These are phyloP conservation scores for Megamerina dolium DNA, from an alignment of 2,888 invertebrate species.

Conservation along the genomic window DNA sequence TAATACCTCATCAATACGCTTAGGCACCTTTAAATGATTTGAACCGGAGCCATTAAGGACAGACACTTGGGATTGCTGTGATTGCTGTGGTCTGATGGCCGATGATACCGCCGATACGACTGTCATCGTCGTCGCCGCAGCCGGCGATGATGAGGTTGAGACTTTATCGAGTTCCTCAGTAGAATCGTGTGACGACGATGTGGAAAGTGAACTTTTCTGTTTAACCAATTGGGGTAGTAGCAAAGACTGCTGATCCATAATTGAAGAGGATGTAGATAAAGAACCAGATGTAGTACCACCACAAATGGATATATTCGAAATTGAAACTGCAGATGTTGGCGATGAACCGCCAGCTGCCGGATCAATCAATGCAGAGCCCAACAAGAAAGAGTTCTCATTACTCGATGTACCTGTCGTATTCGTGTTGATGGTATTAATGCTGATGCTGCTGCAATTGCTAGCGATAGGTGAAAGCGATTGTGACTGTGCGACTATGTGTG, in stretches of 20 bases:
- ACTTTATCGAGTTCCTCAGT: conserved; percentile 23
- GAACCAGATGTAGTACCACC: background rate
- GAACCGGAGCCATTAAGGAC: background rate
- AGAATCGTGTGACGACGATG: conserved; percentile 28
- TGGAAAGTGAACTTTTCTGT: conserved; percentile 32
- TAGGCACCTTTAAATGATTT: conserved; percentile 13
- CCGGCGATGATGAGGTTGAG: background rate
- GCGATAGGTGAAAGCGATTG: too few relatives aligned
- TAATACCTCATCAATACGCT: conserved; percentile 41
- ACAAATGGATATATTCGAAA: background rate
- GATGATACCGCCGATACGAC: background rate
- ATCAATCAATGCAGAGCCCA: conserved; percentile 1
- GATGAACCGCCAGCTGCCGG: background rate
- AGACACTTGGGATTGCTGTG: background rate
- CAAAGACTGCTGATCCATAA: conserved; percentile 14
- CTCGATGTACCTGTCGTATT: conserved; percentile 16
- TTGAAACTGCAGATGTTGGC: background rate
- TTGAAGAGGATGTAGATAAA: conserved; percentile 5
- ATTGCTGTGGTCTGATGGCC: background rate
- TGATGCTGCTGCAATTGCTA: too few relatives aligned
- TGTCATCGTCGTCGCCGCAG: background rate
- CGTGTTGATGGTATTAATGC: conserved; percentile 20
- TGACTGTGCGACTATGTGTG: too few relatives aligned
- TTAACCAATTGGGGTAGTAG: conserved; percentile 30
- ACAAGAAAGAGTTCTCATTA: conserved; percentile 10